Evolutionary conservation across 1,140 invertebrate genomes (phyloP).

Genomic region (Asobara japonica): DNA sequence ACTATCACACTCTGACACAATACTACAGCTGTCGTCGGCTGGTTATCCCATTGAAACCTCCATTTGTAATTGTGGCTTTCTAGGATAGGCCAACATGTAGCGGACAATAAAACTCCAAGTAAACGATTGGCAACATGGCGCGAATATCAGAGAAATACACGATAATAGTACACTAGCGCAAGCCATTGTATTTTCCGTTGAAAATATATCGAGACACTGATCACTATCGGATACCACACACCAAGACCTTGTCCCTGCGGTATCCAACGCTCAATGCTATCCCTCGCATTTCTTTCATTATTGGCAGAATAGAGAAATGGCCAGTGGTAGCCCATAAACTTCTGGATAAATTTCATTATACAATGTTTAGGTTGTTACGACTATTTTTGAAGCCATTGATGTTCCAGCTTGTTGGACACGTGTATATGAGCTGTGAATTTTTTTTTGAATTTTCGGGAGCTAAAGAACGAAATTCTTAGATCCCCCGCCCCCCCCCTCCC

Average conservation of each 20-base stretch:
- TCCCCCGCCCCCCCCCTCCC: no score
- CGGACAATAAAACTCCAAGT: background rate
- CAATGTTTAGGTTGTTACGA: background rate
- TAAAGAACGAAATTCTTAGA: background rate
- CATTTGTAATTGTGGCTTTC: background rate
- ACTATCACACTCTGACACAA: background rate
- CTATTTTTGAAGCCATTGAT: no score
- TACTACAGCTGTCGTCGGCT: background rate
- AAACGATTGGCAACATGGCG: background rate
- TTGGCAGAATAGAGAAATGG: conserved; percentile 1
- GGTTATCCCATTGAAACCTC: background rate
- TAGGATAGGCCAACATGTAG: background rate
- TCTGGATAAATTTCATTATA: background rate
- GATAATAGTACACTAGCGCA: background rate
- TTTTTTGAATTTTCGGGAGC: background rate
- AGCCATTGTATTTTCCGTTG: background rate
- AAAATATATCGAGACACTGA: conserved; percentile 14
- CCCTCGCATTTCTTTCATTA: background rate
- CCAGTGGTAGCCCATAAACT: background rate
- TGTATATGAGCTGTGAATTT: no score
- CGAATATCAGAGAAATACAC: background rate
- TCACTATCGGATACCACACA: conserved; percentile 8
- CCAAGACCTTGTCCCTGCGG: background rate
- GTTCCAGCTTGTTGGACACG: no score
- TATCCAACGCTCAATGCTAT: background rate